Evolutionary conservation across 92 coral and sea anemone species (phyloP).

Genomic region (Paramuricea clavata): DNA sequence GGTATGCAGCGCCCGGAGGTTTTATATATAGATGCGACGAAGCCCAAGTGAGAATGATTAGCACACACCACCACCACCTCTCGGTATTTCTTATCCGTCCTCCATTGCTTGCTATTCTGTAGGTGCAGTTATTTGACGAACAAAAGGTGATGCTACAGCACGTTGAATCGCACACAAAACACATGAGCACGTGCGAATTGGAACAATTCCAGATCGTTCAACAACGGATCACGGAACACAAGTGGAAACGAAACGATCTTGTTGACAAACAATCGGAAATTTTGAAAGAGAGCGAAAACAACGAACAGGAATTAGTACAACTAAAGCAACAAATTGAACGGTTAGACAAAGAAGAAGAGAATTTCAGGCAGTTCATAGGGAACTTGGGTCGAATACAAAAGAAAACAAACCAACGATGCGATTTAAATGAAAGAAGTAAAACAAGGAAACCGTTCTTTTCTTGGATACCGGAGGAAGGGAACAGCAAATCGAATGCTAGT

Average conservation of each 20-base stretch:
- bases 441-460: neutral
- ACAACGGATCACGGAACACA: slow-evolving; percentile 71
- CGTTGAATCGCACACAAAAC: slow-evolving; percentile 68
- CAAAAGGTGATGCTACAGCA: slow-evolving; percentile 80
- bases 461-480: neutral
- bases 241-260: slow-evolving; percentile 77
- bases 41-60: no score
- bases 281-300: slow-evolving; percentile 63
- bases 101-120: no score
- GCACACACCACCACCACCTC: no score
- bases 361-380: neutral
- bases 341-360: slow-evolving; percentile 6
- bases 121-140: slow-evolving; percentile 90
- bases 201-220: slow-evolving; percentile 44
- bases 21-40: no score
- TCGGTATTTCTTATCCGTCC: no score
- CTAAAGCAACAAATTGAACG: slow-evolving; percentile 6
- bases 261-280: slow-evolving; percentile 75
- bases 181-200: slow-evolving; percentile 46
- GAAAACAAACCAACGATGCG: neutral
- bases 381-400: neutral
- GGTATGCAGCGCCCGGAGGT: no score
- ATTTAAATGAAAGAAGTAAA: neutral
- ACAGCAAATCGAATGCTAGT: slow-evolving; percentile 9
- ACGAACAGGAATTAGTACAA: slow-evolving; percentile 63